phyloP scores from a whole-genome alignment of 2,797 vertebrate species.

The Octomys mimax region DNA sequence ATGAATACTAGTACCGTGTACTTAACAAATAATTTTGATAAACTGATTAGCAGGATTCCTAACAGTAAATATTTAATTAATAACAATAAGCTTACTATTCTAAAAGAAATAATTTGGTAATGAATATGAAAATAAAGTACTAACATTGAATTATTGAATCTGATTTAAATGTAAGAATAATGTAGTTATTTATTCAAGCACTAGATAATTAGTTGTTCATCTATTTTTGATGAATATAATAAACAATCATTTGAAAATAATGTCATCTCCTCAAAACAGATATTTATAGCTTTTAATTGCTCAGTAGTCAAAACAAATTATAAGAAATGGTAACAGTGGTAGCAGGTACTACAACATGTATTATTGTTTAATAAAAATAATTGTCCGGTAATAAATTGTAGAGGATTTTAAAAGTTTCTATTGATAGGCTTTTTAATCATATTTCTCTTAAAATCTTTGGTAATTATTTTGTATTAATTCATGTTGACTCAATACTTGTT shows the following conservation, averaged over 20 bases:
- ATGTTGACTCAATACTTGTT: background rate
- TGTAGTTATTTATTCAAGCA: background rate
- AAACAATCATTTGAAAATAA: background rate
- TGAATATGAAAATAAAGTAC: background rate
- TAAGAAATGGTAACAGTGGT: background rate
- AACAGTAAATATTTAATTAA: background rate
- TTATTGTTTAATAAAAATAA: background rate
- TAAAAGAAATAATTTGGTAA: background rate
- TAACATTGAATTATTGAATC: background rate
- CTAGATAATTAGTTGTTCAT: background rate
- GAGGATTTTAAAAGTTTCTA: background rate
- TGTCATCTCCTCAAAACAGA: background rate
- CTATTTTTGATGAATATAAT: background rate
- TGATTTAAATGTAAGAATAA: background rate
- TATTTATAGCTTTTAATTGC: background rate
- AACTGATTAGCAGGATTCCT: background rate
- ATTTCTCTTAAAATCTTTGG: background rate
- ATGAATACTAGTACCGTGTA: background rate
- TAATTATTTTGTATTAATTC: background rate
- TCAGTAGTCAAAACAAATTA: background rate
- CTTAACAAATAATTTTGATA: background rate
- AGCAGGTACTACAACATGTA: background rate
- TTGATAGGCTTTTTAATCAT: background rate
- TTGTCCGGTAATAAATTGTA: background rate
- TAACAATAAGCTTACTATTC: background rate